Evolutionary conservation across 2,113 vertebrate genomes (phyloP).

Genomic region (Pterocles gutturalis): DNA sequence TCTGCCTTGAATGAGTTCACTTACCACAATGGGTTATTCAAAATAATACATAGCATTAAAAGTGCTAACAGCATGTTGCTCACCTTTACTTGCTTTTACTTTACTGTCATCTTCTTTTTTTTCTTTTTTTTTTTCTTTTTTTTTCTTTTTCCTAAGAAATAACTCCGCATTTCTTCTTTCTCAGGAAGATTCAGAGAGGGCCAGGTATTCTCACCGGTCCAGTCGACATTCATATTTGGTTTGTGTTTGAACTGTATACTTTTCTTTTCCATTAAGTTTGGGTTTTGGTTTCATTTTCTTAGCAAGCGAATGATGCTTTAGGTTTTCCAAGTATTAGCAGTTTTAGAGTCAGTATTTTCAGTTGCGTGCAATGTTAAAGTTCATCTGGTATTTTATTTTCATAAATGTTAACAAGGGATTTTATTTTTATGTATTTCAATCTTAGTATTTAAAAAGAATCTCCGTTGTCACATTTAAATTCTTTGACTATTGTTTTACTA

Average conservation of each 20-base stretch:
- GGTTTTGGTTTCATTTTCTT: conserved; percentile 64
- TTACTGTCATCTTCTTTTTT: neutral
- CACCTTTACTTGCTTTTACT: neutral
- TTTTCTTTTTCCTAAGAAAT: neutral
- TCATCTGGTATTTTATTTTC: neutral
- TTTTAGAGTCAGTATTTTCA: conserved; percentile 83
- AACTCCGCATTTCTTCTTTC: conserved; percentile 72
- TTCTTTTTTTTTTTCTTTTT: neutral
- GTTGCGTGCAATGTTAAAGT: neutral
- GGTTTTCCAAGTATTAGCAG: conserved; percentile 72
- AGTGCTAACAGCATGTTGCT: neutral
- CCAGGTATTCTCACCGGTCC: conserved; percentile 83
- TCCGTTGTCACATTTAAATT: neutral
- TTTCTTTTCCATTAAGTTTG: neutral
- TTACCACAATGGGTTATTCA: neutral
- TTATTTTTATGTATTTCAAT: neutral
- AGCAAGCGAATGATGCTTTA: conserved; percentile 78
- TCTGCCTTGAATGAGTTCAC: neutral
- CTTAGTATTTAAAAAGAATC: neutral
- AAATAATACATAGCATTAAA: neutral
- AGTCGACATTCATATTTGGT: conserved; percentile 86
- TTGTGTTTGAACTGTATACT: conserved; percentile 77
- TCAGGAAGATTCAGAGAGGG: conserved; percentile 93
- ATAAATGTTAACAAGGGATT: neutral
- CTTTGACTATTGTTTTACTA: neutral